Conservation (phyloP, 1,140 invertebrate genomes). For the Micrasema longulum region DNA sequence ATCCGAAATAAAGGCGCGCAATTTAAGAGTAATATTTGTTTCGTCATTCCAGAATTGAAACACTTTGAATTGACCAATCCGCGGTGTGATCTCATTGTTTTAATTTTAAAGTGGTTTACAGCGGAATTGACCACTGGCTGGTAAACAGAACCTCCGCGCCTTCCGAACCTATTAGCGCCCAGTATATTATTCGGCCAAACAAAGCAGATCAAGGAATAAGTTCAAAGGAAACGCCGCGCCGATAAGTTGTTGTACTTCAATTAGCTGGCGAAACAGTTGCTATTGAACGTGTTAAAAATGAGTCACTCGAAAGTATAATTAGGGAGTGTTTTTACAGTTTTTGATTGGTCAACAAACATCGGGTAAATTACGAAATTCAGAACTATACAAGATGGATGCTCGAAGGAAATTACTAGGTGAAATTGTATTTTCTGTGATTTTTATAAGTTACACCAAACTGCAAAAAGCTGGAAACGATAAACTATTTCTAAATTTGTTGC, state of each 20-base stretch:
- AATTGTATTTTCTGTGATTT: too few species aligned
- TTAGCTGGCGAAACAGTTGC: constrained; percentile 10
- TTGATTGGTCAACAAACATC: too few species aligned
- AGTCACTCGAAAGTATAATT: not conserved
- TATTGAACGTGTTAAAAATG: constrained; percentile 2
- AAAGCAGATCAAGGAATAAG: constrained; percentile 5
- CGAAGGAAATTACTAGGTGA: too few species aligned
- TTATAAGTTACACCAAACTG: too few species aligned
- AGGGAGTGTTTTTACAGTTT: too few species aligned
- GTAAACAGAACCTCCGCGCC: constrained; percentile 3
- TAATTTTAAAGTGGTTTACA: constrained; percentile 21
- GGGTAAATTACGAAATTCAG: too few species aligned
- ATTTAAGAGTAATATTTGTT: too few species aligned
- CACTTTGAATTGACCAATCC: constrained; percentile 19
- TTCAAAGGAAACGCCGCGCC: constrained; percentile 14
- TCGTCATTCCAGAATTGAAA: not conserved
- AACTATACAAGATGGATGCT: too few species aligned
- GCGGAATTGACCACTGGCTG: not conserved
- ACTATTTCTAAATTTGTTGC: too few species aligned
- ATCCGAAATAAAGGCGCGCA: too few species aligned
- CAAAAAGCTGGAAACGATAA: too few species aligned
- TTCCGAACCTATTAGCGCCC: constrained; percentile 20
- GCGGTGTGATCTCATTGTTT: constrained; percentile 32
- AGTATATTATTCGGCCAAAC: constrained; percentile 25
- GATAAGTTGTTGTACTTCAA: not conserved